phyloP scores from a whole-genome alignment of 2,888 invertebrate genomes.

The Coleophora flavipennella region DNA sequence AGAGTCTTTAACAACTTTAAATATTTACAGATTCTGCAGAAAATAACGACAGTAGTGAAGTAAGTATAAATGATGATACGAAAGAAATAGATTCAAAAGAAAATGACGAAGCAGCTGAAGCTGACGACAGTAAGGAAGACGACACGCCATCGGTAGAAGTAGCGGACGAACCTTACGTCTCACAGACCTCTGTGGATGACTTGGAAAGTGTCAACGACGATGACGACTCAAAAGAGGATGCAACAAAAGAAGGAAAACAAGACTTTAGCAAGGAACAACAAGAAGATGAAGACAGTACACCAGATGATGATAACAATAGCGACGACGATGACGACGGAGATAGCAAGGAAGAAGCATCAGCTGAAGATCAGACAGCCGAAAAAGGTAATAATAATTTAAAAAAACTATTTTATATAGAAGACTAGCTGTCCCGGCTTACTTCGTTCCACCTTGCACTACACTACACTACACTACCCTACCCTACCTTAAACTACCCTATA shows the following conservation, averaged over 20 bases:
- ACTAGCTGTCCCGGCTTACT: no score
- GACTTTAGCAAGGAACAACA: constrained; percentile 45
- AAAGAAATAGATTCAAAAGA: constrained; percentile 55
- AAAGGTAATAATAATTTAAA: constrained; percentile 38
- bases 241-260: constrained; percentile 29
- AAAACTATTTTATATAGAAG: no score
- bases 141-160: constrained; percentile 55
- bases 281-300: constrained; percentile 30
- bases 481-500: no score
- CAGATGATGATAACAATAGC: constrained; percentile 35
- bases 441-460: no score
- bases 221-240: constrained; percentile 49
- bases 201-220: constrained; percentile 40
- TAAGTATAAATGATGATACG: constrained; percentile 56
- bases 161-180: constrained; percentile 62
- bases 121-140: constrained; percentile 38
- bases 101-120: constrained; percentile 39
- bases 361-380: constrained; percentile 61
- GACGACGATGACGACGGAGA: constrained; percentile 30
- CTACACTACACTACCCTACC: no score
- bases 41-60: constrained; percentile 68
- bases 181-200: constrained; percentile 62
- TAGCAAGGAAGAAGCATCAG: constrained; percentile 46
- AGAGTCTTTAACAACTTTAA: no score
- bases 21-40: constrained; percentile 54